Percentiles rank a stretch among this genome's conserved stretches.
These are phyloP conservation scores for Myxocyprinus asiaticus DNA, from an alignment of 2,113 vertebrate species.

Conservation along the genomic window DNA sequence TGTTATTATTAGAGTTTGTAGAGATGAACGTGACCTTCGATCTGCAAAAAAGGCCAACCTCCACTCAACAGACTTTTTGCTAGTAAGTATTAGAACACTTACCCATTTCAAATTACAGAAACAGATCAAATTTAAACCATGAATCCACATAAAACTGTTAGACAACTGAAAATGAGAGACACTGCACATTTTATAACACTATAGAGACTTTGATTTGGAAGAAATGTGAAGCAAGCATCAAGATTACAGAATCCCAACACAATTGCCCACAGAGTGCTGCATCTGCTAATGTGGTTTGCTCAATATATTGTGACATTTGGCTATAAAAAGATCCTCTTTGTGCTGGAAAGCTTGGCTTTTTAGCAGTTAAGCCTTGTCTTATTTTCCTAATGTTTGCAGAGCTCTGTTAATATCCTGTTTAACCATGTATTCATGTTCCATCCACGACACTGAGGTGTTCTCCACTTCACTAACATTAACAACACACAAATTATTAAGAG, in stretches of 20 bases:
- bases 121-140: slow-evolving; percentile 8
- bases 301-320: neutral
- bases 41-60: neutral
- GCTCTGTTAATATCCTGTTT: slow-evolving; percentile 2
- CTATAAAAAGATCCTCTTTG: neutral
- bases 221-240: slow-evolving; percentile 3
- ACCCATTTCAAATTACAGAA: slow-evolving; percentile 14
- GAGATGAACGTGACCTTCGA: neutral
- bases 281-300: neutral
- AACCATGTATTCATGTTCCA: neutral
- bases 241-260: neutral
- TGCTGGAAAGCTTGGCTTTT: neutral
- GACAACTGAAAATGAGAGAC: neutral
- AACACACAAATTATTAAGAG: slow-evolving; percentile 38
- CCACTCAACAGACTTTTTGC: neutral
- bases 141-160: slow-evolving; percentile 19
- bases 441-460: slow-evolving; percentile 7
- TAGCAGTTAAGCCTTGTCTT: neutral
- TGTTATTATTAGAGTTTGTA: neutral
- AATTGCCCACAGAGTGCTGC: neutral
- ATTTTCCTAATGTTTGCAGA: neutral
- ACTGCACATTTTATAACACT: too few species aligned
- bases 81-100: neutral
- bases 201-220: neutral
- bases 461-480: neutral